Percentiles rank a stretch among this genome's conserved stretches.
These are phyloP conservation scores for Microcebus ravelobensis DNA, from an alignment of 2,113 vertebrate genomes.

Conservation along the genomic window DNA sequence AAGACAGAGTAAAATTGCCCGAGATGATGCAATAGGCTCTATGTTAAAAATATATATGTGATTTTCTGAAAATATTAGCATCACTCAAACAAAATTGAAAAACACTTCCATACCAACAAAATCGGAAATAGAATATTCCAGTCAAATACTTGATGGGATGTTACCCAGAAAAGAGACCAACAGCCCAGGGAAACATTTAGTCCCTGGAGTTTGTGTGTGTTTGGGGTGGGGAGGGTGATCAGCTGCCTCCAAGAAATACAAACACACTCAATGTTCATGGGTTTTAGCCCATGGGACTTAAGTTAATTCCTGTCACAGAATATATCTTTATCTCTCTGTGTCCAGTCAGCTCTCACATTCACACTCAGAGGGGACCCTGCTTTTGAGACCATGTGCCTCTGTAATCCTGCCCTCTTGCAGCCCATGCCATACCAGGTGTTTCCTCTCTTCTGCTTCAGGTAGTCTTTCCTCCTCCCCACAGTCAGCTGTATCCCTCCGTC, in stretches of 20 bases:
- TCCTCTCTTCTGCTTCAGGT: background rate
- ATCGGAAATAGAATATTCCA: background rate
- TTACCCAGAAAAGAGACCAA: background rate
- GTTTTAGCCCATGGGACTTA: background rate
- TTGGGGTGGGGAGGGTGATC: accelerated
- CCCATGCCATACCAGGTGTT: accelerated
- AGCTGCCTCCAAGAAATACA: background rate
- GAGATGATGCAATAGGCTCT: background rate
- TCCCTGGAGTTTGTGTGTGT: background rate
- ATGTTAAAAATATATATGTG: background rate
- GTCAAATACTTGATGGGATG: background rate
- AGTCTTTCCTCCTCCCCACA: background rate
- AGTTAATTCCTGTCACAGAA: background rate
- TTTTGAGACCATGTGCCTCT: background rate
- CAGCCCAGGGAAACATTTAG: background rate
- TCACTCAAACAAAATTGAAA: background rate
- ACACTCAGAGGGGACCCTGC: accelerated
- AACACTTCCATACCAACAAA: background rate
- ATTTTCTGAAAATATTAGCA: constrained; percentile 2
- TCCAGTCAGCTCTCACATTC: background rate
- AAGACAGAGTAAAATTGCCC: background rate
- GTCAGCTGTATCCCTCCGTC: background rate
- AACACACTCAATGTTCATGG: background rate
- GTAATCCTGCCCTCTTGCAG: too few species aligned
- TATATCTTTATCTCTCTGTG: too few species aligned